Evolutionary conservation across 1,140 invertebrate species (phyloP), one percentile per base, ranked within the genome.

Genomic region (Drosophila biarmipes): DNA sequence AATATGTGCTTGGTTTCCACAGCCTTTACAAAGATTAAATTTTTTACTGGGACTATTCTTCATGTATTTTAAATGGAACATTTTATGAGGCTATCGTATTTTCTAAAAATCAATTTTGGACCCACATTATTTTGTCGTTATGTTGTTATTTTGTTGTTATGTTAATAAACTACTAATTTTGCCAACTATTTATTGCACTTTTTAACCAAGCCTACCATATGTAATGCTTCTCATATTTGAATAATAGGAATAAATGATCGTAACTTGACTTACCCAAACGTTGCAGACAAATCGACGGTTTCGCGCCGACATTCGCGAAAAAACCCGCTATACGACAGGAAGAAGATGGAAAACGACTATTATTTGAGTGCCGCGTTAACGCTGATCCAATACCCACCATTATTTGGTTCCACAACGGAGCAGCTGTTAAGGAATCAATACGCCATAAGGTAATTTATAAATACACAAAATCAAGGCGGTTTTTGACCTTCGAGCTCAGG

Each of bases 241-340:
- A 6, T 31, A 10, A 15, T n/a, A 14, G 6, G 4, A 34, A 34
- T 7, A n/a, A 15, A 6, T 12, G 15, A 4, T 19, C 15, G 5
- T 6, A 49, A 57, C 4, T 5, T 43, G 3, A 69, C 12, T 48
- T 48, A 42, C 21, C 10, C 21, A n/a, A 31, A 31, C 72, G 5
- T 59, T 91, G 7, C 93, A 98, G 97, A 95, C 97, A 98, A 97
- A 97, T 98, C 93, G 98, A 99, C 94, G 98, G 98, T 89, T 96
- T 98, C 92, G 98, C 98, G 92, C 98, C 98, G 90, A 99, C 98
- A 91, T 99, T 99, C 94, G 96, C 96, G 91, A 98, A 98, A 94
- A 99, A 99, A 93, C 98, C 98, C 45, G 95, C 97, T 29, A 99
- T 99, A 92, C 95, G 97, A 92, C 98, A 99, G 93, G 98, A 98